Evolutionary conservation across 2,888 invertebrate species (phyloP), one percentile per base, ranked within the genome.

Genomic region (Epirrhoe alternata): DNA sequence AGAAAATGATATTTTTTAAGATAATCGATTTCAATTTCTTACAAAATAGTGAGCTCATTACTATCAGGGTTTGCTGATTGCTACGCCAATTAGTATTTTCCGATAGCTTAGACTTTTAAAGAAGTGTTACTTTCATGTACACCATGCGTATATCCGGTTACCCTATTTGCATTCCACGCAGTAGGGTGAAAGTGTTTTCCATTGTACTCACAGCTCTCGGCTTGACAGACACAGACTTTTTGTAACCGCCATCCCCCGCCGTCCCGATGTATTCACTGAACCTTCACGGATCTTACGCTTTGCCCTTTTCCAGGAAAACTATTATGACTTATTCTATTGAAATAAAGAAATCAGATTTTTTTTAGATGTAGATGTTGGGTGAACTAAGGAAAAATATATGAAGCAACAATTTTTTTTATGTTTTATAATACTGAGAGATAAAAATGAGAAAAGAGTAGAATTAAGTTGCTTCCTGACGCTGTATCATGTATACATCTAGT

Each of bases 141-240:
- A 10, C n/a, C 47, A 61, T 53, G n/a, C 60, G 54, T 60, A 30
- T 59, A 59, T 51, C 73, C 73, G 77, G 76, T 79, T 81, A 76
- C 79, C 84, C 84, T 85, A 83, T 86, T 89, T 88, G 84, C 89
- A 90, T 91, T 86, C 85, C 78, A 76, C 81, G 81, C 83, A 74
- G 82, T 80, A 61, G 81, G 82, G 81, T 75, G 85, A 86, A 87
- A 90, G 89, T 89, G 90, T 88, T 88, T 89, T 88, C 85, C 88
- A 91, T 88, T 90, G 91, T 90, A 83, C 83, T 77, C 74, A 66
- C 75, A 74, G 76, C 76, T 77, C 80, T 84, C 80, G 83, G 79
- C 75, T 79, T 86, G 85, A 84, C 80, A 82, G 85, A 83, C 85
- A 80, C 75, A 79, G 82, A 85, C 81, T 85, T 86, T 86, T 86